Conservation (phyloP, 2,888 invertebrate species). For the Phytoseiulus persimilis region DNA sequence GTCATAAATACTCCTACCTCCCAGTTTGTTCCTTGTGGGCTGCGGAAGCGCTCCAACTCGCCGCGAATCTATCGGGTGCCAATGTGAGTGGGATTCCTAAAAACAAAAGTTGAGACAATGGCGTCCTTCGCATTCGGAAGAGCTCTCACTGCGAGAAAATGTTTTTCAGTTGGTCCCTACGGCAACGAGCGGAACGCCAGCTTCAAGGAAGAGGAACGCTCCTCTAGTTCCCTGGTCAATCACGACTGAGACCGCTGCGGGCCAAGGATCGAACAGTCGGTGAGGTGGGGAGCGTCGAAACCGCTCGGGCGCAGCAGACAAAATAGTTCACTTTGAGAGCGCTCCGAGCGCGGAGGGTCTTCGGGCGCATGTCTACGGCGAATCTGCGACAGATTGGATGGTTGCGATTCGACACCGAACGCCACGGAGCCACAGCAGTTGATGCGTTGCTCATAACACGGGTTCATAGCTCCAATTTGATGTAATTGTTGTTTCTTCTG, state of each 20-base stretch:
- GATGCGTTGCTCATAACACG: not conserved
- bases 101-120: not conserved
- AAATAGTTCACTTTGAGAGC: too few relatives aligned
- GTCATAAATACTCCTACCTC: not conserved
- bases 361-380: not conserved
- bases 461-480: not conserved
- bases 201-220: too few relatives aligned
- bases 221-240: too few relatives aligned
- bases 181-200: too few relatives aligned
- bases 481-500: not conserved
- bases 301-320: not conserved
- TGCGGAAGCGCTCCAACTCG: not conserved
- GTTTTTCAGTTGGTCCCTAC: too few relatives aligned
- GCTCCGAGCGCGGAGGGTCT: not conserved
- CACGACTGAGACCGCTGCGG: too few relatives aligned
- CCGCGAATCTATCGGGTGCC: not conserved
- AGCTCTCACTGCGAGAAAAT: too few relatives aligned
- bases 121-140: not conserved
- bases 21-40: not conserved
- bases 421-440: not conserved
- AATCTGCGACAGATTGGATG: not conserved
- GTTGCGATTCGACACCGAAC: not conserved
- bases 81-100: not conserved
- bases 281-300: not conserved
- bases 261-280: not conserved